Conservation (phyloP, 2,888 invertebrate genomes). For the Rugalucina vietnamica region DNA sequence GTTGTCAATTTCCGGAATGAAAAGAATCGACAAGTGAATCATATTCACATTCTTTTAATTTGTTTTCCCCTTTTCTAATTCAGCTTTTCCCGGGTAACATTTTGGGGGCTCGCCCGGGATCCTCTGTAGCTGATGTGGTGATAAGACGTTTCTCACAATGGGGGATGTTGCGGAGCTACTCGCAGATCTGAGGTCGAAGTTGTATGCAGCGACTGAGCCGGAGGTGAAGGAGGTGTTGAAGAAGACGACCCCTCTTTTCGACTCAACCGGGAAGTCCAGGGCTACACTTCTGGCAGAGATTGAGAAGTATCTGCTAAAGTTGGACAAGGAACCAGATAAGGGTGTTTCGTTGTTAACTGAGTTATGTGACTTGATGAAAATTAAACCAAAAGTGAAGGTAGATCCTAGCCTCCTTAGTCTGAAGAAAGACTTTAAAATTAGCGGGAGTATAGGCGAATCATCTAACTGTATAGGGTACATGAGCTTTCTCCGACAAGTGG, state of each 20-base stretch:
- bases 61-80: too few species aligned
- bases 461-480: background rate
- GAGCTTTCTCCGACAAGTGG: slow-evolving; percentile 28
- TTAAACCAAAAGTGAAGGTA: background rate
- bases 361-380: background rate
- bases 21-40: too few species aligned
- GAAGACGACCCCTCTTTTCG: background rate
- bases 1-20: too few species aligned
- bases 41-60: too few species aligned
- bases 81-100: too few species aligned
- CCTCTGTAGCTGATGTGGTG: too few species aligned
- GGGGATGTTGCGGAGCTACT: background rate
- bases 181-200: background rate
- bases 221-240: background rate
- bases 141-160: too few species aligned
- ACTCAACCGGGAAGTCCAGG: background rate
- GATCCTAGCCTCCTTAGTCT: background rate
- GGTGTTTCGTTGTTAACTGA: background rate
- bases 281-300: background rate
- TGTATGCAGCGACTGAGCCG: background rate
- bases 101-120: too few species aligned
- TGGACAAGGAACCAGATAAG: background rate
- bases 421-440: background rate
- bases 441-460: background rate
- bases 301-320: background rate